A percentile compares a stretch with the other conserved stretches of the same genome.
phyloP scores from a whole-genome alignment of 2,888 invertebrate genomes.

The Tromatobia lineatoria region DNA sequence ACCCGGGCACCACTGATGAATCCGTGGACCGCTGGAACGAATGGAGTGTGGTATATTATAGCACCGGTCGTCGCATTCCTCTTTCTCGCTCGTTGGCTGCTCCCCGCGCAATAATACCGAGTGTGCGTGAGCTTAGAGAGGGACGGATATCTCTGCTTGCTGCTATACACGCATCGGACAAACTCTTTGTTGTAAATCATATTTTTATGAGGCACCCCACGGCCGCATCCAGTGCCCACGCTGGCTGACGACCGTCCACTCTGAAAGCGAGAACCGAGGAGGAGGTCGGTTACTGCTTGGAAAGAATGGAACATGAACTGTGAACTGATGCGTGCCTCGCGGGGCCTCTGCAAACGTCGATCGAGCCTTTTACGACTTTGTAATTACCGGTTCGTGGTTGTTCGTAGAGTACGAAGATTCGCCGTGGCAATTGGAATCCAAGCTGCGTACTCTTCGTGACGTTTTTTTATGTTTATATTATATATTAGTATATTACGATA shows the following conservation, averaged over 20 bases:
- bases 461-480: no score
- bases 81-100: conserved; percentile 30
- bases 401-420: conserved; percentile 24
- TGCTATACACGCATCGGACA: conserved; percentile 66
- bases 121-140: conserved; percentile 44
- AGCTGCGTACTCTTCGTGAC: not conserved
- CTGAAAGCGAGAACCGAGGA: conserved; percentile 47
- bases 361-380: conserved; percentile 79
- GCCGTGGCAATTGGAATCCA: conserved; percentile 15
- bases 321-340: conserved; percentile 72
- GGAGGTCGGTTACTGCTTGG: conserved; percentile 65
- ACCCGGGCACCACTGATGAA: conserved; percentile 65
- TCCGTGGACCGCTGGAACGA: conserved; percentile 67
- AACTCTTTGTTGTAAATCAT: conserved; percentile 79
- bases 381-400: conserved; percentile 74
- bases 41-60: conserved; percentile 44
- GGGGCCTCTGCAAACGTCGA: conserved; percentile 70
- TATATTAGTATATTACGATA: no score
- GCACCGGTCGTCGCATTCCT: conserved; percentile 29
- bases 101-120: conserved; percentile 38
- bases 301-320: conserved; percentile 76
- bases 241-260: conserved; percentile 47
- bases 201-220: conserved; percentile 81
- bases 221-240: conserved; percentile 72
- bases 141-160: conserved; percentile 69